Conservation (phyloP, 2,113 vertebrate genomes). For the Centropristis striata region DNA sequence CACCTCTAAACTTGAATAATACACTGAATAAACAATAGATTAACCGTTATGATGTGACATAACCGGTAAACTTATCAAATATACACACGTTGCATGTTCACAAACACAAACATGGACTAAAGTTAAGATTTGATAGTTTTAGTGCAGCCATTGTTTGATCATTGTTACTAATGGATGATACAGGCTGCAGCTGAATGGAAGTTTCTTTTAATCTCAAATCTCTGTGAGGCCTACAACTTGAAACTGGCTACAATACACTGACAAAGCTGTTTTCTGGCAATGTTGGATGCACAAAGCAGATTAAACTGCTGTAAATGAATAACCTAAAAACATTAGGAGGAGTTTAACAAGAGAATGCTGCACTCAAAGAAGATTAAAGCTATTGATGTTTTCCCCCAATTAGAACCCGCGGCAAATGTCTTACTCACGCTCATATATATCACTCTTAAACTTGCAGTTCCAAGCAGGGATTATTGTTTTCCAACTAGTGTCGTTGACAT, state of each 20-base stretch:
- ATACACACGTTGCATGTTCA: background rate
- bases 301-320: conserved; percentile 39
- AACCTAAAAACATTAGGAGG: conserved; percentile 24
- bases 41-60: conserved; percentile 16
- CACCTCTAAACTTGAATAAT: conserved; percentile 18
- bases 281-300: conserved; percentile 27
- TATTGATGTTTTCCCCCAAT: conserved; percentile 25
- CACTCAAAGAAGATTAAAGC: conserved; percentile 37
- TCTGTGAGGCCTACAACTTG: background rate
- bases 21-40: conserved; percentile 4
- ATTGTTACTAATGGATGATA: no score
- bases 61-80: background rate
- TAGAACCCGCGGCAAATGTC: conserved; percentile 18
- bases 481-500: background rate
- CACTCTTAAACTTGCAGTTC: background rate
- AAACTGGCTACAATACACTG: conserved; percentile 8
- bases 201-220: no score
- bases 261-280: conserved; percentile 46
- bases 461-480: background rate
- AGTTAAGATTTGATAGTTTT: background rate
- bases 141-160: no score
- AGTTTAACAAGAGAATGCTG: conserved; percentile 33
- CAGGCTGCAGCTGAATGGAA: no score
- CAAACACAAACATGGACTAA: background rate
- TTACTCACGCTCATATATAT: background rate